Evolutionary conservation across 2,888 invertebrate species (phyloP).

Genomic region (Glyphotaelius pellucidus): DNA sequence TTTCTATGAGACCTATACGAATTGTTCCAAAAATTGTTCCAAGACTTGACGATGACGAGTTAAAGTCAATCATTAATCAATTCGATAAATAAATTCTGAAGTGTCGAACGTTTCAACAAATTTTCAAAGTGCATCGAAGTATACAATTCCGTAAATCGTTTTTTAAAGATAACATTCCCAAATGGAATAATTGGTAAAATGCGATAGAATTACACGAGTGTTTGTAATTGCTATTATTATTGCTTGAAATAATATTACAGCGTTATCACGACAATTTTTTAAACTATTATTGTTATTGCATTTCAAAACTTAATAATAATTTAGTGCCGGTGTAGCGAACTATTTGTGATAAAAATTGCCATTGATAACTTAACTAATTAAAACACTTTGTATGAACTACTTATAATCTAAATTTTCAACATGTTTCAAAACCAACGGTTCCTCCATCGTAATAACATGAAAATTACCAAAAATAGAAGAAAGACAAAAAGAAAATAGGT

Average conservation of each 20-base stretch:
- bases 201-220: background rate
- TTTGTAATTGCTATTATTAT: background rate
- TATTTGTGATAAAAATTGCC: background rate
- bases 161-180: conserved; percentile 25
- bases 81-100: background rate
- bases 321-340: background rate
- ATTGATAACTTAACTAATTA: too few species aligned
- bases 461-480: too few species aligned
- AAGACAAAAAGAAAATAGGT: too few species aligned
- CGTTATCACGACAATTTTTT: background rate
- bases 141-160: background rate
- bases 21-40: too few species aligned
- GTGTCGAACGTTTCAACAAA: background rate
- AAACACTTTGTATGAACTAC: too few species aligned
- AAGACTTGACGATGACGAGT: too few species aligned
- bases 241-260: background rate
- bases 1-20: too few species aligned
- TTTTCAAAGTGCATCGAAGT: background rate
- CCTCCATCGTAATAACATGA: too few species aligned
- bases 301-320: background rate
- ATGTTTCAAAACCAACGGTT: too few species aligned
- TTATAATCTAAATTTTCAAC: too few species aligned
- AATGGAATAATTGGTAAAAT: conserved; percentile 11
- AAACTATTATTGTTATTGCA: background rate
- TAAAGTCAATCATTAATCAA: background rate